Evolutionary conservation across 2,113 vertebrate genomes (phyloP), one percentile per base, ranked within the genome.

Genomic region (Carassius carassius): DNA sequence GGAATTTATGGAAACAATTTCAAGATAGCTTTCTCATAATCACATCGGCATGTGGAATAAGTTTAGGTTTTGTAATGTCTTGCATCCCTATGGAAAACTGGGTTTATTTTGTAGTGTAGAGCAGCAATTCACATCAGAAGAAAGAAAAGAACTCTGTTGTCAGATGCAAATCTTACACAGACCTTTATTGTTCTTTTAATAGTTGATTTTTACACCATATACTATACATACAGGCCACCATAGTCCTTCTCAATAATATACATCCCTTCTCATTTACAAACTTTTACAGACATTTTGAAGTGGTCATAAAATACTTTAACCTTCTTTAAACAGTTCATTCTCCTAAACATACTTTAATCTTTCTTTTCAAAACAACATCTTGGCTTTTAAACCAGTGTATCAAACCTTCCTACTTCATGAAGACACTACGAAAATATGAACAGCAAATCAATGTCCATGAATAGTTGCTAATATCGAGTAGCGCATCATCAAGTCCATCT

Each of bases 141-240:
- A 49, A 7, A 88, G 82, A 51, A 67, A 19, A 67, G 74, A 83
- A 77, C 25, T 32, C 41, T 47, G 29, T 77, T 69, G 87, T 93
- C 86, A 89, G 90, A 90, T 92, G 80, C 86, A 93, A 92, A 92
- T 94, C 93, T 94, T 94, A 93, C 92, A 93, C 87, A 91, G 90
- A 92, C 87, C 89, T 95, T 95, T 95, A 94, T 94, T 95, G 88
- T 92, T 91, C 86, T 70, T 81, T 83, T 86, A 82, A 81, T n/a
- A 62, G 75, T 85, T 75, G n/a, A 37, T 76, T 89, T 91, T 90
- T 92, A 90, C 84, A 92, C 69, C 82, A 88, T 82, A 91, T 89
- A 78, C 76, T 78, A 54, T 78, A 91, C 88, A 93, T 89, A 90
- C 88, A 83, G 76, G 84, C 91, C 29, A 73, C 83, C 62, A 86